Evolutionary conservation across 2,113 vertebrate species (phyloP), one percentile per base, ranked within the genome.

Genomic region (Coreoperca whiteheadi): DNA sequence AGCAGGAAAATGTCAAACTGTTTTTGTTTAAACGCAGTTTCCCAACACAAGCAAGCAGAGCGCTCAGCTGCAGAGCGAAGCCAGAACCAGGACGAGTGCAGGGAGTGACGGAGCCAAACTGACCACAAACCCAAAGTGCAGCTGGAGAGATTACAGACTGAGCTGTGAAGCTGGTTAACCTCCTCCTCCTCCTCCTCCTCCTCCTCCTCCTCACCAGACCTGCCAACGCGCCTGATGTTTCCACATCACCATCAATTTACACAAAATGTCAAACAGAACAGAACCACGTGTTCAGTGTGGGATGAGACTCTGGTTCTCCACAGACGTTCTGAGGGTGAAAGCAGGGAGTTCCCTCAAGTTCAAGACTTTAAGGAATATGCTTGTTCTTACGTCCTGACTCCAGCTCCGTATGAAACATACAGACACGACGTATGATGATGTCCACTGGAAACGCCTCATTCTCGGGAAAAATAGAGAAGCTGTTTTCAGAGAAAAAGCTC

Each of bases 111-210:
- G 25, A 32, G 64, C 63, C 54, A 75, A 69, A 61, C n/a, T 50
- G 63, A 82, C 71, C 54, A 53, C 79, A 0, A 48, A 67, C 39
- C 60, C 79, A 76, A 30, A 74, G 25, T 15, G 20, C 50, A 74
- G 51, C 79, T 66, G 63, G 6, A 74, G 21, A 53, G 53, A 82
- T 53, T 51, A 75, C 71, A 75, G 67, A 16, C 56, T 39, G 30
- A 37, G 43, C 43, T 51, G 30, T 21, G 48, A 53, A 18, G 30
- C 71, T 20, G 15, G 8, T 59, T 21, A 57, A 57, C 53, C 21
- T 53, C 15, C 41, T 32, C 2, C 0, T 21, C 18, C 39, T 59
- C 71, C 54, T 51, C 50, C 50, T 63, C 73, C 23, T 50, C 74
- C 57, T 74, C 41, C 59, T 46, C 28, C 5, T 30, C 12, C 4